These are phyloP conservation scores for Saguinus midas DNA, from an alignment of 2,113 vertebrate genomes.

Conservation along the genomic window DNA sequence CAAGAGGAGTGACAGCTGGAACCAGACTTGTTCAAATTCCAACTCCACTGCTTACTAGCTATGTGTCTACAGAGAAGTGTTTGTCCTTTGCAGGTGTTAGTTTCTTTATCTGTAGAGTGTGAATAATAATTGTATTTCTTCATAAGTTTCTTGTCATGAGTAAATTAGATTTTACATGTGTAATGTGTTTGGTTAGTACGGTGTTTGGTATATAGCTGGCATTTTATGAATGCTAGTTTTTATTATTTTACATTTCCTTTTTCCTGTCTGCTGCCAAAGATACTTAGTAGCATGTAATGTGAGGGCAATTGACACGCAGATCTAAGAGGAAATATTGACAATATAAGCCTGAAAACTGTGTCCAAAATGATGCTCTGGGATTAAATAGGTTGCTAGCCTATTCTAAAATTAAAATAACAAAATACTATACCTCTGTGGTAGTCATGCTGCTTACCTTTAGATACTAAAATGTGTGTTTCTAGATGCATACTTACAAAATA, in stretches of 20 bases:
- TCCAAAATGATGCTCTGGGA: background rate
- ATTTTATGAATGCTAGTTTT: background rate
- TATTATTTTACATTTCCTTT: background rate
- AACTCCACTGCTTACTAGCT: background rate
- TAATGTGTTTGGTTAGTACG: background rate
- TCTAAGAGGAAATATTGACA: background rate
- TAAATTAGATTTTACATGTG: background rate
- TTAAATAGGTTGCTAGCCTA: background rate
- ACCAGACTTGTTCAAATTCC: background rate
- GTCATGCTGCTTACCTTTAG: background rate
- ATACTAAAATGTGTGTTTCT: background rate
- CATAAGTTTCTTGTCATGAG: background rate
- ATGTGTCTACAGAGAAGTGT: background rate
- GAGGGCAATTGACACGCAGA: background rate
- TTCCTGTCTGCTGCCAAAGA: background rate
- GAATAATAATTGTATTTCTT: background rate
- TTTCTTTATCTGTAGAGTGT: background rate
- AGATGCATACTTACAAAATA: background rate
- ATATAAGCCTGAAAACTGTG: background rate
- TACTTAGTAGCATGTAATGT: background rate
- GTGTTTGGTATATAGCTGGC: background rate
- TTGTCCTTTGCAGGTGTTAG: background rate
- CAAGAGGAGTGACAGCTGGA: background rate
- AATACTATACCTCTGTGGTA: background rate
- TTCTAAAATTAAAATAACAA: background rate